Base-by-base conservation (phyloP, 92 coral and sea anemone genomes). In the Zoanthus gigantus region DNA sequence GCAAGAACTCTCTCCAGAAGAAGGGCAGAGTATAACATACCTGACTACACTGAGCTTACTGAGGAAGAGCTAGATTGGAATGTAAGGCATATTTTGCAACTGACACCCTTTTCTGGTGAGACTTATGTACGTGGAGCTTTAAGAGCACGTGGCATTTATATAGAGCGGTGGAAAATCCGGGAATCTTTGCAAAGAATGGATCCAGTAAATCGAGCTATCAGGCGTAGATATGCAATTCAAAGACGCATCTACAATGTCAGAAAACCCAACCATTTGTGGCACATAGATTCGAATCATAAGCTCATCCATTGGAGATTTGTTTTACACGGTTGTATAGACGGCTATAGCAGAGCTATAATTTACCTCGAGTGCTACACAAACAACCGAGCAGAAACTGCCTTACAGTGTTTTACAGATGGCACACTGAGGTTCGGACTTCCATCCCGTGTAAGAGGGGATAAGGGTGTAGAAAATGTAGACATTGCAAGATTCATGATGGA, bases 21-120 rank as follows among this genome's bases (percentile, higher is more conserved):
- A 89, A 89, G 79, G 65, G 77, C 54, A 74, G 88, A 89, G 74
- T 89, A 28, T 67, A 6, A 28, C 11, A 67, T 67, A 67, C 34
- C 72, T 67, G 37, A 67, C 72, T 67, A 67, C 60, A 74, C 31
- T 45, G 52, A 72, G 50, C 17, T 32, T 32, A 72, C 52, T 37
- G 76, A 72, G 76, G 76, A 72, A 72, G 50, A 72, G 52, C 52
- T 72, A 72, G 52, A 34, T 72, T 72, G 76, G 47, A 72, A 37
- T 72, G 52, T 72, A 72, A 72, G 52, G 50, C 52, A 72, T 72
- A 72, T 89, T 74, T 76, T 89, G 82, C 63, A 72, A 69, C 56
- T 89, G 77, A 89, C 92, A 71, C 85, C 86, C 61, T 89, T 61
- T 82, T 89, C 92, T 72, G 88, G 92, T 30, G 89, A 89, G 75